Evolutionary conservation across 2,797 vertebrate species (phyloP), one percentile per base, ranked within the genome.

Genomic region (Acanthurus lineatus): DNA sequence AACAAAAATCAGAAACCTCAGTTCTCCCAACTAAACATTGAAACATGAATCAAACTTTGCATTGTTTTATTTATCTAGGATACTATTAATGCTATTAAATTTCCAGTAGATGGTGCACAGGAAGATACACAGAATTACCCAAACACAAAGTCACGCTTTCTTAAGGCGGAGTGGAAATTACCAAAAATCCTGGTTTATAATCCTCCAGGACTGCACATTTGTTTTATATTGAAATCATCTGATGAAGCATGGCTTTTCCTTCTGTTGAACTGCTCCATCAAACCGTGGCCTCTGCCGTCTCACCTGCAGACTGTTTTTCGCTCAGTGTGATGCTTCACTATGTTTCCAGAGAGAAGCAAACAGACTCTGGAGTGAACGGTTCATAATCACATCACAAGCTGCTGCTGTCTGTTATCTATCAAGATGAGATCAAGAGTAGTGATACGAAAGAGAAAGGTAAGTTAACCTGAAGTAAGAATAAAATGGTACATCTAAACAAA

Each of bases 321-420:
- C 85, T 75, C 83, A 80, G 83, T 52, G 57, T 83, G 87, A 75
- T 47, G 64, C 52, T 70, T 40, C 35, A 44, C 79, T 90, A 60
- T 76, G 80, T 81, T 86, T 86, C 32, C 74, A 82, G 75, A 85
- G 84, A 77, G 69, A 58, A 77, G 73, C 89, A 88, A 89, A 90
- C 81, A 74, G 69, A 84, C 84, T 84, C 66, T 15, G 17, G 76
- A 84, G 79, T 7, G 54, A 90, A 68, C 77, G 81, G 77, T 82
- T 90, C 77, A 83, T 80, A 85, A 89, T 83, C 81, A 49, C 70
- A 72, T 80, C 80, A 58, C 85, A 78, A 56, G 69, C 83, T 65
- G 77, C 4, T 47, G 82, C 81, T 85, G 70, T 75, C 69, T 72
- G 68, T 54, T 77, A 76, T 87, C 90, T 64, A 73, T 92, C 85